Conservation (phyloP, 2,888 invertebrate species). For the Nineta flava region DNA sequence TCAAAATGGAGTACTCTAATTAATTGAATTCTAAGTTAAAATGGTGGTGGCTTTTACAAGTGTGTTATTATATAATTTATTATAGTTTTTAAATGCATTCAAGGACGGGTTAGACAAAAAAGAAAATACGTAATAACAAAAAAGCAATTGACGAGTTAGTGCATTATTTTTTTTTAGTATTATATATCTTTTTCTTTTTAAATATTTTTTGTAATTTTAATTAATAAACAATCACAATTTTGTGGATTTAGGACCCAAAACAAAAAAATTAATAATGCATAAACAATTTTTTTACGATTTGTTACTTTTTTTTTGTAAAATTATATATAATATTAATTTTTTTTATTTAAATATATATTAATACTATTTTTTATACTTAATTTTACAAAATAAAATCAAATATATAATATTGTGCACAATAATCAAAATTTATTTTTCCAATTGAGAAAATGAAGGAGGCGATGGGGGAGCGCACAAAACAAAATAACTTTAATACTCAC, state of each 20-base stretch:
- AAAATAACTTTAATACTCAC: too few species aligned
- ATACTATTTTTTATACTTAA: too few species aligned
- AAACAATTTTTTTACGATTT: not conserved
- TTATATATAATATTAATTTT: not conserved
- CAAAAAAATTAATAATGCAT: not conserved
- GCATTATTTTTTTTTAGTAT: not conserved
- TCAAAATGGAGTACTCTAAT: too few species aligned
- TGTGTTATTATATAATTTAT: not conserved
- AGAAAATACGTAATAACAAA: not conserved
- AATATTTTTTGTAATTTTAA: constrained; percentile 1
- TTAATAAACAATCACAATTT: not conserved
- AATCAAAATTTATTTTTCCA: too few species aligned
- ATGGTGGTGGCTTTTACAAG: too few species aligned
- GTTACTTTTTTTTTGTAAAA: not conserved
- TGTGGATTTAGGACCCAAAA: not conserved
- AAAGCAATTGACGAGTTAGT: not conserved
- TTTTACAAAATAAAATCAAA: too few species aligned
- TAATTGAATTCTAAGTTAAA: too few species aligned
- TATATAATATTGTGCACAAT: too few species aligned
- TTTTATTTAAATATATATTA: not conserved
- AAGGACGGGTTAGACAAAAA: not conserved
- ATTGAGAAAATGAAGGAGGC: too few species aligned
- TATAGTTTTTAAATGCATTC: not conserved
- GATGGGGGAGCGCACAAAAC: too few species aligned
- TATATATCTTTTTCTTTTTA: not conserved